Conservation (phyloP, 2,113 vertebrate genomes). For the Bos javanicus region DNA sequence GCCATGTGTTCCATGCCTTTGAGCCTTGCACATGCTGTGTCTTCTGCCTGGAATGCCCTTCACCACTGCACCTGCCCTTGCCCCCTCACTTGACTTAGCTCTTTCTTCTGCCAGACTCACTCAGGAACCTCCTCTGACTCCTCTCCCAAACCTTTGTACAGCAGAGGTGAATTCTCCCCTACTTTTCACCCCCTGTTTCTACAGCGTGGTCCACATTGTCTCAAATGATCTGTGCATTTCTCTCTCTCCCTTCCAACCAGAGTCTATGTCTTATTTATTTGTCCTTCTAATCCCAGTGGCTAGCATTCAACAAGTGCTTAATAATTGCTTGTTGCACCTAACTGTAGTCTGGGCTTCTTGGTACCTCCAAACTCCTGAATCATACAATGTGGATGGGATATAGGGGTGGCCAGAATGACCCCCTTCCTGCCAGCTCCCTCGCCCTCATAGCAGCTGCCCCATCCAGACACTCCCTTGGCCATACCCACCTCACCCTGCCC, state of each 20-base stretch:
- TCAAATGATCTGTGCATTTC: neutral
- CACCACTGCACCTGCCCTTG: neutral
- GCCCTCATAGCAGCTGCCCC: neutral
- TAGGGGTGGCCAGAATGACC: neutral
- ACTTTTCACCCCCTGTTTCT: neutral
- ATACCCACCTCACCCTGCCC: neutral
- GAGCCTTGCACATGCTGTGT: neutral
- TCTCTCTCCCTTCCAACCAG: neutral
- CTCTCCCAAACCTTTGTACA: neutral
- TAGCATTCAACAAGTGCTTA: neutral
- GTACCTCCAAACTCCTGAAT: neutral
- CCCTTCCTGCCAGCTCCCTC: neutral
- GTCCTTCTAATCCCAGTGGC: neutral
- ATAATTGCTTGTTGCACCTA: neutral
- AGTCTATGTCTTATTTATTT: neutral
- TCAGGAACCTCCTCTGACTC: neutral
- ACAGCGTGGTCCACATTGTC: neutral
- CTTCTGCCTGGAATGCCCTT: constrained; percentile 10
- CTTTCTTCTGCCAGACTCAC: neutral
- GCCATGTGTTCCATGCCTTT: constrained; percentile 6
- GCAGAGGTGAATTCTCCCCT: neutral
- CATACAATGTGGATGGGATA: neutral
- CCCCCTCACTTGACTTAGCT: neutral
- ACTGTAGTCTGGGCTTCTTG: neutral
- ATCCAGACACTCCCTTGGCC: neutral